A percentile compares a stretch with the other conserved stretches of the same genome.
Evolutionary conservation across 1,140 invertebrate species (phyloP).

Genomic region (Metopolophium dirhodum): DNA sequence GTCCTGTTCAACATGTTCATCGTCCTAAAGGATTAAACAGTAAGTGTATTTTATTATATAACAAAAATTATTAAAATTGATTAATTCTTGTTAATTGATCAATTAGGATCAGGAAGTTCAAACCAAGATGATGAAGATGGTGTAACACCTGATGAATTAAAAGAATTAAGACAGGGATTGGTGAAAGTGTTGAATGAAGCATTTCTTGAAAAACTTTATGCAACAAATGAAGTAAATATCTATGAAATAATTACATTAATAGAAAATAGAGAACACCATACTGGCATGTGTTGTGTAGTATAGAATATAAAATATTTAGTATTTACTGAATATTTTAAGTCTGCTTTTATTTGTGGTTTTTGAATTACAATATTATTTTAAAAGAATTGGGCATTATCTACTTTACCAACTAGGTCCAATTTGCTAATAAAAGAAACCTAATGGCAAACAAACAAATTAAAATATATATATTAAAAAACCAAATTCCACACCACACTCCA

Average conservation of each 20-base stretch:
- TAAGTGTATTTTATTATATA: neutral
- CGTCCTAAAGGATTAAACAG: constrained; percentile 46
- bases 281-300: neutral
- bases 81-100: neutral
- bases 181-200: constrained; percentile 48
- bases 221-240: constrained; percentile 26
- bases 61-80: neutral
- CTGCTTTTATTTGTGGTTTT: too few species aligned
- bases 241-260: neutral
- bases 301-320: too few species aligned
- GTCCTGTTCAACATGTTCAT: constrained; percentile 41
- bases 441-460: too few species aligned
- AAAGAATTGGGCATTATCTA: too few species aligned
- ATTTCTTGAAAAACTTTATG: constrained; percentile 49
- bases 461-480: too few species aligned
- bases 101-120: constrained; percentile 26
- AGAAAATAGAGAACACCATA: neutral
- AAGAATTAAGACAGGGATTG: constrained; percentile 50
- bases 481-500: too few species aligned
- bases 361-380: too few species aligned
- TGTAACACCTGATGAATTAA: constrained; percentile 49
- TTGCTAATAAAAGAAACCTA: too few species aligned
- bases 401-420: too few species aligned
- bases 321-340: too few species aligned
- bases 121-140: constrained; percentile 38